phyloP scores from a whole-genome alignment of 2,888 invertebrate species.

The Acleris literana region DNA sequence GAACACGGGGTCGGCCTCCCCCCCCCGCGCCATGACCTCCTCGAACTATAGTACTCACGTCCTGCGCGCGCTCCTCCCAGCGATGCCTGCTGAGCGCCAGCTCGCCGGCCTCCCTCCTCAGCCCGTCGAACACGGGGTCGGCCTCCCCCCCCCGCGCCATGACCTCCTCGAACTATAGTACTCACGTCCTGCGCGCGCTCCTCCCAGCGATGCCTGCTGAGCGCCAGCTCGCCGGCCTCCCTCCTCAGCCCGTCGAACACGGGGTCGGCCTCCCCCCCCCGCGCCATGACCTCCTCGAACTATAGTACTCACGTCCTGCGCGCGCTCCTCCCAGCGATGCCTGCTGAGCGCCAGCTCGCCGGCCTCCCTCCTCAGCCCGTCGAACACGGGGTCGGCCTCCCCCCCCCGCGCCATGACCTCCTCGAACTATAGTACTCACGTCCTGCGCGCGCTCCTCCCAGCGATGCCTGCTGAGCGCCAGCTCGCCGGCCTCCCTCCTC shows the following conservation, averaged over 20 bases:
- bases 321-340: conserved; percentile 98
- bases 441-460: conserved; percentile 96
- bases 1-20: conserved; percentile 94
- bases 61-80: conserved; percentile 95
- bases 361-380: conserved; percentile 93
- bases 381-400: conserved; percentile 95
- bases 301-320: conserved; percentile 74
- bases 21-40: conserved; percentile 54
- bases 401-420: conserved; percentile 60
- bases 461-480: conserved; percentile 92
- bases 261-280: conserved; percentile 88
- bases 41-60: conserved; percentile 65
- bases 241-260: conserved; percentile 95
- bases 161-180: conserved; percentile 58
- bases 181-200: conserved; percentile 88
- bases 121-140: conserved; percentile 94
- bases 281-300: conserved; percentile 60
- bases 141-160: conserved; percentile 83
- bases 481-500: conserved; percentile 93
- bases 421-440: conserved; percentile 61
- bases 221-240: conserved; percentile 94
- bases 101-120: conserved; percentile 94
- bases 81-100: conserved; percentile 93
- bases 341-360: conserved; percentile 92
- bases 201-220: conserved; percentile 96